Evolutionary conservation across 2,113 vertebrate genomes (phyloP), one percentile per base, ranked within the genome.

Genomic region (Odontesthes bonariensis): DNA sequence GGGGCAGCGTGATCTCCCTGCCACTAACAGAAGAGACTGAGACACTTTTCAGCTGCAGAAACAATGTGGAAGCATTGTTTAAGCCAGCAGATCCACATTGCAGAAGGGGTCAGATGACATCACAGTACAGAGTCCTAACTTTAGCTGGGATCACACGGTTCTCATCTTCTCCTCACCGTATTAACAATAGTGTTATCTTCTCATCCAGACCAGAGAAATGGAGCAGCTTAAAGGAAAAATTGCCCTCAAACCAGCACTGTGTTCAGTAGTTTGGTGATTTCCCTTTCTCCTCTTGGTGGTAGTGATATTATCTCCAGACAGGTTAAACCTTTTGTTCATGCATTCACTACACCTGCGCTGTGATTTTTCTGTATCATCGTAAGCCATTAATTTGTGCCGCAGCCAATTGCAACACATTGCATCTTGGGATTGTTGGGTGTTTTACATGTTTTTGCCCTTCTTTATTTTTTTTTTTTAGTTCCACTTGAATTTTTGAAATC

Each of bases 141-240:
- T 47, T 44, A 22, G 49, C 62, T 57, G 44, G 51, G 32, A 64
- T 32, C 58, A 81, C 70, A 62, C 71, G 52, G 77, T 73, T 59
- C 10, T 14, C 66, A 56, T 17, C 35, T 14, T 13, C 47, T 22
- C 12, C 33, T 27, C 20, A 2, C 20, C 19, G 1, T 19, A 3
- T 12, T 56, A 44, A 53, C 73, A 27, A 69, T 73, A 71, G 14
- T 35, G 13, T 55, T 38, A 65, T 58, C 33, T 38, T 44, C 58
- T 13, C 35, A 69, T 72, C 16, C 46, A 46, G 27, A 56, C 49
- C 8, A 52, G 22, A 62, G 40, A 49, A 16, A 22, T 5, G 42
- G 13, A 51, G 56, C 65, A 52, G 46, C 19, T 14, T 46, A 56
- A 68, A 81, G 81, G 66, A 77, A 71, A 73, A 63, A 58, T 57